Evolutionary conservation across 2,888 invertebrate species (phyloP).

Genomic region (Colletes collaris): DNA sequence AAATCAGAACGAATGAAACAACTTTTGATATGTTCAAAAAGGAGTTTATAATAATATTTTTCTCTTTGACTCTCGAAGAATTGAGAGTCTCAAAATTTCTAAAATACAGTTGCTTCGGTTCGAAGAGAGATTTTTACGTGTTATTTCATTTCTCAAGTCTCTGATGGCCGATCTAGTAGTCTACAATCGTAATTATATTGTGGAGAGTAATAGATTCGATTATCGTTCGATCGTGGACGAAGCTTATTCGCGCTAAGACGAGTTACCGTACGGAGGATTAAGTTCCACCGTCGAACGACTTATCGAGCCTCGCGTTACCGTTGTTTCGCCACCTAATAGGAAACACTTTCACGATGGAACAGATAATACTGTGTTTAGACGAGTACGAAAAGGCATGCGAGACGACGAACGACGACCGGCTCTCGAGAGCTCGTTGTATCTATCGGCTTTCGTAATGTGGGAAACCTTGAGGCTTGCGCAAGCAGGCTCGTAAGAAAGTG

Average conservation of each 20-base stretch:
- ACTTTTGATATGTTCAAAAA: too few relatives aligned
- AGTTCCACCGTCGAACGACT: background rate
- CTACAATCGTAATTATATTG: conserved; percentile 3
- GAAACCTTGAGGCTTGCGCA: conserved; percentile 81
- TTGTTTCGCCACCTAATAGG: conserved; percentile 28
- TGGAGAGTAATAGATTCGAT: conserved; percentile 3
- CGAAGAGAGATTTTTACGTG: too few relatives aligned
- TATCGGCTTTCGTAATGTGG: conserved; percentile 80
- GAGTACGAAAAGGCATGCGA: conserved; percentile 53
- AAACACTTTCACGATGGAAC: conserved; percentile 40
- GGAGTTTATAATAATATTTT: too few relatives aligned
- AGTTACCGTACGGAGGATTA: conserved; percentile 6
- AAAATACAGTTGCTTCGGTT: too few relatives aligned
- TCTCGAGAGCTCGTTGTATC: conserved; percentile 64
- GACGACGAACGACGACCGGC: conserved; percentile 35
- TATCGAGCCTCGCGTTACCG: background rate
- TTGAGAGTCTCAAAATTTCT: too few relatives aligned
- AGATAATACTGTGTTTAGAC: conserved; percentile 41
- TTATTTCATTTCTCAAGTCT: too few relatives aligned
- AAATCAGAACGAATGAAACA: too few relatives aligned
- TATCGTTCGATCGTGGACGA: background rate
- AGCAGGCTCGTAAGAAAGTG: conserved; percentile 78
- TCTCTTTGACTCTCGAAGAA: too few relatives aligned
- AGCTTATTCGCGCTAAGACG: background rate
- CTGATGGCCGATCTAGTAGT: background rate